phyloP scores from a whole-genome alignment of 1,140 invertebrate species.

The Chrysomallon squamiferum region DNA sequence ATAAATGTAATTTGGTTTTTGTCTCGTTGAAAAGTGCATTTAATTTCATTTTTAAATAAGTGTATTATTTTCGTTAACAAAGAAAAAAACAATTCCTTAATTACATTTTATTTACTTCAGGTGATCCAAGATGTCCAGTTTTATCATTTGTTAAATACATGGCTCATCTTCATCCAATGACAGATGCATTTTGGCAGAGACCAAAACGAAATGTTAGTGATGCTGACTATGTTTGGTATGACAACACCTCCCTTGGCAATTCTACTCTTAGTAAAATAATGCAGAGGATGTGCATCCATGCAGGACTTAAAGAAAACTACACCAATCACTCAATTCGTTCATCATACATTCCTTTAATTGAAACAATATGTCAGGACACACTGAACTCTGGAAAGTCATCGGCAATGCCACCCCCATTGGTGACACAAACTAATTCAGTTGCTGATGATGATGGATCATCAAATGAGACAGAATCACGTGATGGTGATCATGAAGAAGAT shows the following conservation, averaged over 20 bases:
- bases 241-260: constrained; percentile 49
- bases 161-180: constrained; percentile 55
- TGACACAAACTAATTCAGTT: constrained; percentile 17
- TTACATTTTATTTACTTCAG: constrained; percentile 22
- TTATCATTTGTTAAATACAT: constrained; percentile 48
- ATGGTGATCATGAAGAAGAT: constrained; percentile 12
- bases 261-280: constrained; percentile 51
- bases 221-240: constrained; percentile 53
- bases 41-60: too few species aligned
- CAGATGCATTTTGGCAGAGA: constrained; percentile 53
- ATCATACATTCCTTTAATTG: constrained; percentile 48
- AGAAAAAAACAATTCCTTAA: too few species aligned
- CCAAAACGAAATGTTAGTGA: constrained; percentile 47
- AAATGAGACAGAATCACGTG: constrained; percentile 15
- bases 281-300: constrained; percentile 42
- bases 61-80: too few species aligned
- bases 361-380: constrained; percentile 44
- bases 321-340: constrained; percentile 52
- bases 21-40: too few species aligned
- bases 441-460: constrained; percentile 2
- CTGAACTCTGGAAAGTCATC: constrained; percentile 15
- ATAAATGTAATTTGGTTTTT: too few species aligned
- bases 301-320: constrained; percentile 50
- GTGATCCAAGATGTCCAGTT: constrained; percentile 51
- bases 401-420: constrained; percentile 6